Evolutionary conservation across 2,797 vertebrate species (phyloP).

Genomic region (Benthosema pterotum): DNA sequence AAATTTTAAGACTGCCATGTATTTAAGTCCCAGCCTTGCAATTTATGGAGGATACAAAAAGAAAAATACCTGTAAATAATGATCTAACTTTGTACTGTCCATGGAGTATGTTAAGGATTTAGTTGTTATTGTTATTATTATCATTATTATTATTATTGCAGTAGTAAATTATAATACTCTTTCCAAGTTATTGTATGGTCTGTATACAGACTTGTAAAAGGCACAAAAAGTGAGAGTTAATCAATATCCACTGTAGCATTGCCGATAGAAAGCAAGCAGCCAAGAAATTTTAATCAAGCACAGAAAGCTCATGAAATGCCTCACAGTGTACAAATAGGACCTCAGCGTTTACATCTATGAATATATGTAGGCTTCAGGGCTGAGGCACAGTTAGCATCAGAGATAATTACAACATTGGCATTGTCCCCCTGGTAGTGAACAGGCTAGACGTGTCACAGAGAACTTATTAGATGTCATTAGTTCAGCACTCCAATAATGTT

Average conservation of each 20-base stretch:
- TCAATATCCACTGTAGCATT: background rate
- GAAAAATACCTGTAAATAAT: slow-evolving; percentile 67
- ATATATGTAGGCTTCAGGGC: slow-evolving; percentile 61
- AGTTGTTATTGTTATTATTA: background rate
- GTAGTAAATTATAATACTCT: slow-evolving; percentile 16
- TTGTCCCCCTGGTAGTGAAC: slow-evolving; percentile 72
- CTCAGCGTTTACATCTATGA: slow-evolving; percentile 57
- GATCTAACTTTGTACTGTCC: slow-evolving; percentile 57
- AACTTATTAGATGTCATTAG: slow-evolving; percentile 85
- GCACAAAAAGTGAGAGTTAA: background rate
- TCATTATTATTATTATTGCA: too few species aligned
- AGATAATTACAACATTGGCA: slow-evolving; percentile 76
- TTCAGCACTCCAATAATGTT: slow-evolving; percentile 83
- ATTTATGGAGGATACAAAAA: slow-evolving; percentile 61
- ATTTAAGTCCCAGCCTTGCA: slow-evolving; percentile 69
- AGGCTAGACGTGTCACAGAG: slow-evolving; percentile 80
- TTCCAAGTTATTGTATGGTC: slow-evolving; percentile 30
- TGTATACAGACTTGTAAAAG: slow-evolving; percentile 26
- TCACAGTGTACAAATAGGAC: slow-evolving; percentile 41
- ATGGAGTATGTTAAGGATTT: slow-evolving; percentile 34
- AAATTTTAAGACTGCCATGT: slow-evolving; percentile 81
- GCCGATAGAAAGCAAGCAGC: too few species aligned
- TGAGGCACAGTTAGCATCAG: slow-evolving; percentile 65
- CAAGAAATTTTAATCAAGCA: slow-evolving; percentile 20
- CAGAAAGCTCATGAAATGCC: slow-evolving; percentile 30